Evolutionary conservation across 2,797 vertebrate species (phyloP).

Genomic region (Hirundo rustica): DNA sequence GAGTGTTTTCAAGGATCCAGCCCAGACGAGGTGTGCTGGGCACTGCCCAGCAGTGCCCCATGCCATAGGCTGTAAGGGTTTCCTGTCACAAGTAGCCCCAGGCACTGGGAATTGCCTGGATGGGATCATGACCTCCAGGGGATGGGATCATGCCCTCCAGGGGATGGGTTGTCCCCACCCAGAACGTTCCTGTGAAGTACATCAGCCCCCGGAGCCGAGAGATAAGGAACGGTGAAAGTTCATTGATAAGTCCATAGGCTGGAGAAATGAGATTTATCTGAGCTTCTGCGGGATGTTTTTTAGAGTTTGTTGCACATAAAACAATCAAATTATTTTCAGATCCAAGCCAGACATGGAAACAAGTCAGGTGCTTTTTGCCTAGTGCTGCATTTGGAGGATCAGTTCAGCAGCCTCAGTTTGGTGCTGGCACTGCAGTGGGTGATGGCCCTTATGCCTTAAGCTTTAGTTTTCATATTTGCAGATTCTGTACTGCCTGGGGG

Average conservation of each 20-base stretch:
- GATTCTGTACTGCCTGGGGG: too few species aligned
- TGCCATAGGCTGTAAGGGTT: rapidly evolving
- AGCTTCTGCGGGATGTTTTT: background rate
- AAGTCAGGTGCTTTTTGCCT: background rate
- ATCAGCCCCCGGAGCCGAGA: background rate
- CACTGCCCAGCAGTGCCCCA: background rate
- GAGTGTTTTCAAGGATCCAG: background rate
- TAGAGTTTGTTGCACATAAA: background rate
- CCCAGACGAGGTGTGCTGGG: rapidly evolving
- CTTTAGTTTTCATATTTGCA: too few species aligned
- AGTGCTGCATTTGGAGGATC: background rate
- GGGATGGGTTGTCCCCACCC: rapidly evolving
- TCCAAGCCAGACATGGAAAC: background rate
- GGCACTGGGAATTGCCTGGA: background rate
- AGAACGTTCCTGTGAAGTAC: background rate
- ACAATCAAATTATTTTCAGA: background rate
- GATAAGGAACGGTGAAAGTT: background rate
- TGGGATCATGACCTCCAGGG: background rate
- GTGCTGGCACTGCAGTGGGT: background rate
- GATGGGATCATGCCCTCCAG: background rate
- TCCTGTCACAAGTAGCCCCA: background rate
- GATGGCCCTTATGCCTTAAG: too few species aligned
- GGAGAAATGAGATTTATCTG: background rate
- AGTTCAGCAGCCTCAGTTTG: background rate
- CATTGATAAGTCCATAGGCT: background rate